A percentile compares a stretch with the other conserved stretches of the same genome.
phyloP scores from a whole-genome alignment of 2,888 invertebrate genomes.

The Protodeltote pygarga region DNA sequence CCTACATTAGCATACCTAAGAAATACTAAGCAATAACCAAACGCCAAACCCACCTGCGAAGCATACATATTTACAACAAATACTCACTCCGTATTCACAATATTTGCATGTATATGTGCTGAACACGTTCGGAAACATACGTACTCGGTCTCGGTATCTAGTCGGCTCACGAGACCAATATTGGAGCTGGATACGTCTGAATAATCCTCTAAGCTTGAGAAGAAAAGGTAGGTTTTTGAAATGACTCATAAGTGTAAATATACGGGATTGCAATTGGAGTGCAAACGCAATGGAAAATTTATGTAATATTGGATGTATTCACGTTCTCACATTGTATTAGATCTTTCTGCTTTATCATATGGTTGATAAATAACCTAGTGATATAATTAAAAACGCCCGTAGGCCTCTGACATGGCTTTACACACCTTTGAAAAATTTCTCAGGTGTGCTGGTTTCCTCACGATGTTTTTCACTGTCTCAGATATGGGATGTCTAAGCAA shows the following conservation, averaged over 20 bases:
- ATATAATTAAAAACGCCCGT: too few species aligned
- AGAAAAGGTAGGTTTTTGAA: constrained; percentile 25
- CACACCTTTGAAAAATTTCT: too few species aligned
- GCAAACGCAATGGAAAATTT: constrained; percentile 4
- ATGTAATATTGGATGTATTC: neutral
- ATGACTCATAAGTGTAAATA: constrained; percentile 26
- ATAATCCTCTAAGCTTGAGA: constrained; percentile 26
- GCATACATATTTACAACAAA: constrained; percentile 17
- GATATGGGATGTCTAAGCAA: too few species aligned
- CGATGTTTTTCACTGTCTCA: neutral
- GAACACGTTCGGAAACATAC: constrained; percentile 7
- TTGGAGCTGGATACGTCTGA: constrained; percentile 13
- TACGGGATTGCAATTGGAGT: neutral
- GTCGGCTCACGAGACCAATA: neutral
- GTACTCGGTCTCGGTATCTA: neutral
- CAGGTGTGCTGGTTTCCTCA: too few species aligned
- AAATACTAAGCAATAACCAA: constrained; percentile 7
- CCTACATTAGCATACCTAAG: constrained; percentile 27
- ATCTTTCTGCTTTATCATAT: neutral
- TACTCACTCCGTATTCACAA: constrained; percentile 33
- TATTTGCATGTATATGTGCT: constrained; percentile 36
- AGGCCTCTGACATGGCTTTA: too few species aligned
- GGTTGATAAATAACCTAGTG: too few species aligned
- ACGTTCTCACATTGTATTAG: neutral
- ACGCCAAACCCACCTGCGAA: constrained; percentile 18